Evolutionary conservation across 2,888 invertebrate species (phyloP).

Genomic region (Eretmocerus hayati): DNA sequence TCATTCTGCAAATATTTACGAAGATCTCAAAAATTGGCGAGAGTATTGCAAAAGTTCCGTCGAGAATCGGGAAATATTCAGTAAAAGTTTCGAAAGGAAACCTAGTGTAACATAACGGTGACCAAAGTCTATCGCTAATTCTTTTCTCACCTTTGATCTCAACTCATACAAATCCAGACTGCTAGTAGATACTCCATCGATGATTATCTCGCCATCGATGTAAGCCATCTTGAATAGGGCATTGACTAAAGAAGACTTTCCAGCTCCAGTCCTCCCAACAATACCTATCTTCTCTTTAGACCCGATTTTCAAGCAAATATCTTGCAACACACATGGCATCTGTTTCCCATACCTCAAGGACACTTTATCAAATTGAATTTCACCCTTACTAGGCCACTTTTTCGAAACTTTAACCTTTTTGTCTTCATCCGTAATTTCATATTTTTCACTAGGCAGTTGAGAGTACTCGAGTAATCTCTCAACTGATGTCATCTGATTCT

Average conservation of each 20-base stretch:
- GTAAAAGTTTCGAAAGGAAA: no score
- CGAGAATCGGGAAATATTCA: no score
- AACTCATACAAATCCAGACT: conserved; percentile 55
- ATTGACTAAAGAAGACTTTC: conserved; percentile 63
- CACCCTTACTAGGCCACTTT: conserved; percentile 52
- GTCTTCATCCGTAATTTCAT: conserved; percentile 52
- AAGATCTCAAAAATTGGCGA: no score
- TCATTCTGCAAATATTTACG: no score
- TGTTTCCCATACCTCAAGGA: conserved; percentile 50
- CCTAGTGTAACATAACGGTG: no score
- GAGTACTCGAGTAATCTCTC: conserved; percentile 67
- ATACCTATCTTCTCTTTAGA: conserved; percentile 59
- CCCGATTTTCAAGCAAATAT: conserved; percentile 50
- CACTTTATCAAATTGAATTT: conserved; percentile 50
- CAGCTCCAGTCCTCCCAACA: conserved; percentile 59
- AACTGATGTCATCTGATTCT: conserved; percentile 59
- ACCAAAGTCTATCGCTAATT: no score
- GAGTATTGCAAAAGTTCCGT: no score
- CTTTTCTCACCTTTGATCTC: conserved; percentile 45
- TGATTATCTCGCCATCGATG: conserved; percentile 58
- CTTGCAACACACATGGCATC: conserved; percentile 47
- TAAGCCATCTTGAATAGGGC: conserved; percentile 63
- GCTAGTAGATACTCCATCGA: conserved; percentile 59
- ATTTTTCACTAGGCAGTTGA: conserved; percentile 4
- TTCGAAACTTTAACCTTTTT: conserved; percentile 61